These are phyloP conservation scores for Balearica regulorum DNA, from an alignment of 2,797 vertebrate genomes.

Conservation along the genomic window DNA sequence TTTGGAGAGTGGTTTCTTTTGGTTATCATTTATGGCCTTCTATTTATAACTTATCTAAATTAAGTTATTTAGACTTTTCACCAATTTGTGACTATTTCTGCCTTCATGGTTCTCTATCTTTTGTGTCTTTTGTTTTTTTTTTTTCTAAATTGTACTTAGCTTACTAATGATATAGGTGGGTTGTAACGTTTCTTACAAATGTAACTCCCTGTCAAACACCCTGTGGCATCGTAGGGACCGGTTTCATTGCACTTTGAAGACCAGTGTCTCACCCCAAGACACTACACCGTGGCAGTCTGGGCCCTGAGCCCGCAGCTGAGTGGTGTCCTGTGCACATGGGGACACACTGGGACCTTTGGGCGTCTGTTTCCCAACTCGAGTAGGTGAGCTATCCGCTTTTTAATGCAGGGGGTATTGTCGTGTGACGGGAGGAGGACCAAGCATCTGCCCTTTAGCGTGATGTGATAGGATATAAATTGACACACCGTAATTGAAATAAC, in stretches of 20 bases:
- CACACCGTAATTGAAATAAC: background rate
- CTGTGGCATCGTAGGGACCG: rapidly evolving
- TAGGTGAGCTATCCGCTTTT: rapidly evolving
- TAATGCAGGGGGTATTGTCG: background rate
- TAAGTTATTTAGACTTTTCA: constrained; percentile 6
- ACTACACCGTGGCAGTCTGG: rapidly evolving
- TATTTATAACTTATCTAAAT: background rate
- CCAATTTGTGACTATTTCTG: background rate
- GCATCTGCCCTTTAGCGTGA: background rate
- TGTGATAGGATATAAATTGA: background rate
- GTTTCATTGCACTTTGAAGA: background rate
- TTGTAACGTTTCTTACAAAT: background rate
- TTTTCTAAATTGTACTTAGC: background rate
- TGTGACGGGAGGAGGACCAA: background rate
- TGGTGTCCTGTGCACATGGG: rapidly evolving
- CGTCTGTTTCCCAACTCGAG: background rate
- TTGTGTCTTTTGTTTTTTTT: background rate
- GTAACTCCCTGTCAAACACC: background rate
- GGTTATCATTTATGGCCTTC: background rate
- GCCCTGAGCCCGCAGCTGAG: background rate
- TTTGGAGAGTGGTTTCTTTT: background rate
- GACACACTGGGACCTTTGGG: background rate
- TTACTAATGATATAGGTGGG: background rate
- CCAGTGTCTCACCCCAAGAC: background rate
- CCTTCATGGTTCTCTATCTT: background rate